These are phyloP conservation scores for Empidonax traillii DNA, from an alignment of 2,113 vertebrate genomes.

Conservation along the genomic window DNA sequence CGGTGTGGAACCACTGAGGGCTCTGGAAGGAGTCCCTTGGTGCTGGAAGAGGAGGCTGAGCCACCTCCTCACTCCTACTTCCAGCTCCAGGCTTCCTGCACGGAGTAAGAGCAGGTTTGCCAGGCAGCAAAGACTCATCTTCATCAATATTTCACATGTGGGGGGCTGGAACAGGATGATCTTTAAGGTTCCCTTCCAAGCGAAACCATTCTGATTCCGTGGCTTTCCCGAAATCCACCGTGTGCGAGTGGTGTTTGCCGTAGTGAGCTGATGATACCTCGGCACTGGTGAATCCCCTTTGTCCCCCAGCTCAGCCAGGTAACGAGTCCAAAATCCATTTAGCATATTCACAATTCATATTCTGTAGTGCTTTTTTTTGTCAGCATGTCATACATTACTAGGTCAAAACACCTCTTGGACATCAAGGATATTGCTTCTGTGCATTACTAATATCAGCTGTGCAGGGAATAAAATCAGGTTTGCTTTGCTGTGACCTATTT, in stretches of 20 bases:
- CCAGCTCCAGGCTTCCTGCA: background rate
- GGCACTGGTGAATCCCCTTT: background rate
- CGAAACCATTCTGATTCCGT: background rate
- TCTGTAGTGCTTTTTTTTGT: background rate
- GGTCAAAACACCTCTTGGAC: conserved; percentile 8
- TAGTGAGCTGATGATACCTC: background rate
- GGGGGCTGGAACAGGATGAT: background rate
- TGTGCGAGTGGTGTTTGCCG: background rate
- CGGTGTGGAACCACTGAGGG: background rate
- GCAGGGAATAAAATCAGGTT: background rate
- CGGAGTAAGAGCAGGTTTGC: background rate
- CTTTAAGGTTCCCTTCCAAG: background rate
- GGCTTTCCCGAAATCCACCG: background rate
- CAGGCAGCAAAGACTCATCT: background rate
- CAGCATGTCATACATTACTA: background rate
- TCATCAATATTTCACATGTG: rapidly evolving
- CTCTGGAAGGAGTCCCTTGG: background rate
- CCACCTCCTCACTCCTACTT: background rate
- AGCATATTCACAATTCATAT: background rate
- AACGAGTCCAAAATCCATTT: background rate
- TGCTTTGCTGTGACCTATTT: background rate
- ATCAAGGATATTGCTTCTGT: background rate
- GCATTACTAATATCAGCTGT: background rate
- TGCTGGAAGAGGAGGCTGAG: background rate
- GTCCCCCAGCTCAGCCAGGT: background rate